Evolutionary conservation across 2,797 vertebrate genomes (phyloP).

Genomic region (Miichthys miiuy): DNA sequence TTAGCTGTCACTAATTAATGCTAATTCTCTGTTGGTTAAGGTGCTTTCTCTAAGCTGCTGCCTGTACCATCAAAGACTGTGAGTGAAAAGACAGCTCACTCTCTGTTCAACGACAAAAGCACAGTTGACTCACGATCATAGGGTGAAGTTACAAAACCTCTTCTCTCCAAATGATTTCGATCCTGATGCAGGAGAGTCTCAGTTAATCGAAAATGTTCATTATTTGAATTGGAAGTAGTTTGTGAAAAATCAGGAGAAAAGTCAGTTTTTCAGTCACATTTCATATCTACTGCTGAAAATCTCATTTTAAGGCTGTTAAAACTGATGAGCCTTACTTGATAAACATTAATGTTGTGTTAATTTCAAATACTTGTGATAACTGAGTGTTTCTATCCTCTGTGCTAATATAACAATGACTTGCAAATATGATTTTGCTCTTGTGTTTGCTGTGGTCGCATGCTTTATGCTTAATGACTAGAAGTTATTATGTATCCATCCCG

Average conservation of each 20-base stretch:
- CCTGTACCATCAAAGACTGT: no score
- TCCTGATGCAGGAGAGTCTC: neutral
- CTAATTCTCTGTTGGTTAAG: neutral
- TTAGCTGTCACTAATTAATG: neutral
- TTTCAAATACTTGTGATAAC: neutral
- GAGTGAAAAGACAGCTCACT: neutral
- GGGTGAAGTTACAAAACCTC: neutral
- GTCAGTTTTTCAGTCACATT: neutral
- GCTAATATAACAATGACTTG: no score
- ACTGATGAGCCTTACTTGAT: neutral
- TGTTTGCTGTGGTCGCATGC: no score
- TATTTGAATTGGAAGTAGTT: neutral
- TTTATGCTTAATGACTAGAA: no score
- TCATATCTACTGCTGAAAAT: neutral
- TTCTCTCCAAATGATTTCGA: neutral
- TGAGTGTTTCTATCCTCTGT: no score
- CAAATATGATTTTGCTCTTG: no score
- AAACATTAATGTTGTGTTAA: neutral
- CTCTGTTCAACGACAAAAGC: neutral
- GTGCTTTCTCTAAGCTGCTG: neutral
- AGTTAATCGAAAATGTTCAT: neutral
- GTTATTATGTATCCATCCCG: no score
- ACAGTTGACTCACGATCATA: neutral
- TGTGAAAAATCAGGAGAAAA: neutral
- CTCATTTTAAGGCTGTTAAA: constrained; percentile 1